Evolutionary conservation across 2,888 invertebrate species (phyloP).

Genomic region (Psococerastis gibbosa): DNA sequence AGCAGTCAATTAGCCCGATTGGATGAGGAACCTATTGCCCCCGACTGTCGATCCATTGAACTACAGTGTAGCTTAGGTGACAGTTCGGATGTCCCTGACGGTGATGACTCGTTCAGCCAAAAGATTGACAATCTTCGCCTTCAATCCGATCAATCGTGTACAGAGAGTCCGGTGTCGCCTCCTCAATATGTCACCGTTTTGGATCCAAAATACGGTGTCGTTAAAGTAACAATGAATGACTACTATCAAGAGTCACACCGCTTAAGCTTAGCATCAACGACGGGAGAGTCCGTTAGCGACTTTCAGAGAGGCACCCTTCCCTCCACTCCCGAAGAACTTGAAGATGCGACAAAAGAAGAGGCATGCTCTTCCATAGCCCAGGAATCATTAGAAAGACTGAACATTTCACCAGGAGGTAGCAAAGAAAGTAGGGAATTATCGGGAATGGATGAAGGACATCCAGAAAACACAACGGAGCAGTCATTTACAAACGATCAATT

Average conservation of each 20-base stretch:
- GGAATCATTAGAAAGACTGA: too few species aligned
- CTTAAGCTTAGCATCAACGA: background rate
- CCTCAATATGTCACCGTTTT: constrained; percentile 6
- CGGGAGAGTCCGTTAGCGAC: background rate
- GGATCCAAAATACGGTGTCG: constrained; percentile 3
- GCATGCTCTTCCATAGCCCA: too few species aligned
- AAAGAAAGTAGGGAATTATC: too few species aligned
- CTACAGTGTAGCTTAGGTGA: constrained; percentile 6
- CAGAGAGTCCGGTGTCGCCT: background rate
- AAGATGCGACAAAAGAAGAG: too few species aligned
- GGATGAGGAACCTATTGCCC: constrained; percentile 1
- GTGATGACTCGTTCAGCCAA: constrained; percentile 5
- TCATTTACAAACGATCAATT: too few species aligned
- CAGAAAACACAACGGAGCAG: too few species aligned
- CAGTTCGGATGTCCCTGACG: background rate
- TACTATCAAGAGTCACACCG: background rate
- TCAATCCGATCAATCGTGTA: background rate
- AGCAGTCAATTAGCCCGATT: background rate
- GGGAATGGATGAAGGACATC: too few species aligned
- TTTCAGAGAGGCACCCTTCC: background rate
- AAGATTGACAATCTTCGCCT: constrained; percentile 5
- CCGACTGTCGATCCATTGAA: background rate
- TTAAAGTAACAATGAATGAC: constrained; percentile 1
- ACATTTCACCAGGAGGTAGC: too few species aligned
- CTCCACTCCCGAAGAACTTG: background rate